These are phyloP conservation scores for Oncorhynchus tshawytscha DNA, from an alignment of 2,113 vertebrate species.

Conservation along the genomic window DNA sequence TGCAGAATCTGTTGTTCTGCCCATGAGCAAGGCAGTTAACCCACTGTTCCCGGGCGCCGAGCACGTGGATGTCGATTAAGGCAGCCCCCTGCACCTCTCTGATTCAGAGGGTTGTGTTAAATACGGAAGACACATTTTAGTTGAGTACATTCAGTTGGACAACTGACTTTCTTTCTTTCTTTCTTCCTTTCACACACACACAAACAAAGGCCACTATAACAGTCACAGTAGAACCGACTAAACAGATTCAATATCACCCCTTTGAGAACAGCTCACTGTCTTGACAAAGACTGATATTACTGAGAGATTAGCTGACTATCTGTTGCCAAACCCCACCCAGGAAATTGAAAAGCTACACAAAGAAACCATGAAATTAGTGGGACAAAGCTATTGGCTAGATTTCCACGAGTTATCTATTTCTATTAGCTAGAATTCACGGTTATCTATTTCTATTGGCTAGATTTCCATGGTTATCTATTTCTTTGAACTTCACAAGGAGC, in stretches of 20 bases:
- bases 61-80: too few species aligned
- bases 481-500: slow-evolving; percentile 55
- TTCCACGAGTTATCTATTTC: background rate
- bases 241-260: background rate
- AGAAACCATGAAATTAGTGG: slow-evolving; percentile 50
- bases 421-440: slow-evolving; percentile 22
- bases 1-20: too few species aligned
- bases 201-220: slow-evolving; percentile 3
- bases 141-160: too few species aligned
- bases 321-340: slow-evolving; percentile 36
- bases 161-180: too few species aligned
- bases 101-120: too few species aligned
- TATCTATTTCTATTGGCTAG: slow-evolving; percentile 16
- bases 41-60: too few species aligned
- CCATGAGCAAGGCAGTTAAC: too few species aligned
- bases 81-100: too few species aligned
- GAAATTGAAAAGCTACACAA: slow-evolving; percentile 35
- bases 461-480: slow-evolving; percentile 48
- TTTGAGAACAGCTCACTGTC: slow-evolving; percentile 45
- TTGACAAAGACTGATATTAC: slow-evolving; percentile 42
- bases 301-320: slow-evolving; percentile 20
- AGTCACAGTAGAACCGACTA: slow-evolving; percentile 6
- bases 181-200: background rate
- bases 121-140: too few species aligned
- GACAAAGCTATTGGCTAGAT: slow-evolving; percentile 46